These are phyloP conservation scores for Brotula barbata DNA, from an alignment of 2,797 vertebrate genomes.

Conservation along the genomic window DNA sequence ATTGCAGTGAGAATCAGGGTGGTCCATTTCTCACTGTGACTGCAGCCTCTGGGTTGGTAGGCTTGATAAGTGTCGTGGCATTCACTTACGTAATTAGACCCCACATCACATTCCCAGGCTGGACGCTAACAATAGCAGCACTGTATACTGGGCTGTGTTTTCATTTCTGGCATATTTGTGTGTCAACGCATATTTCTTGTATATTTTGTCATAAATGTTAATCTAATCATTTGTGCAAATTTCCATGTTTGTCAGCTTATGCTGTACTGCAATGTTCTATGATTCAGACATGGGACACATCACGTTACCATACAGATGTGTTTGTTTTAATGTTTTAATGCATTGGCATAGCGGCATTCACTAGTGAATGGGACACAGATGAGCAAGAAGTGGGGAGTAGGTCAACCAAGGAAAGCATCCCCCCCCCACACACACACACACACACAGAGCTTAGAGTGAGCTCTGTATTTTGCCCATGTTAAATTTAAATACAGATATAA, in stretches of 20 bases:
- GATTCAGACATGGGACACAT: neutral
- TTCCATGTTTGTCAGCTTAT: neutral
- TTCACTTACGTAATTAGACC: conserved; percentile 33
- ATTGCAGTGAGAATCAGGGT: conserved; percentile 23
- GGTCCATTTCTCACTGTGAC: conserved; percentile 25
- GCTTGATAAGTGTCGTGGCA: conserved; percentile 39
- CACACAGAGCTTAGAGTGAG: conserved; percentile 43
- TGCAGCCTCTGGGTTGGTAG: conserved; percentile 12
- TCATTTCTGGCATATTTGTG: conserved; percentile 6
- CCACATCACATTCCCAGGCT: conserved; percentile 29
- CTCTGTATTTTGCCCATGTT: conserved; percentile 46
- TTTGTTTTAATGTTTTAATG: neutral
- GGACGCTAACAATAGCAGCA: conserved; percentile 7
- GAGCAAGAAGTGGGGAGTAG: conserved; percentile 49
- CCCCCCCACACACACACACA: conserved; percentile 43
- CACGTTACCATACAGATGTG: neutral
- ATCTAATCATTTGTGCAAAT: neutral
- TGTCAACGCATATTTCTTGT: conserved; percentile 4
- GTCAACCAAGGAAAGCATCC: conserved; percentile 46
- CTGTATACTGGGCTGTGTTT: conserved; percentile 6
- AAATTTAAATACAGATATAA: conserved; percentile 57
- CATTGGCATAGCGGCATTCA: conserved; percentile 4
- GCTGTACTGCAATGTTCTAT: neutral
- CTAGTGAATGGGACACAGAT: conserved; percentile 20
- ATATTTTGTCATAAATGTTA: neutral